Conservation (phyloP, 1,140 invertebrate species). For the Ostrea denselamellosa region DNA sequence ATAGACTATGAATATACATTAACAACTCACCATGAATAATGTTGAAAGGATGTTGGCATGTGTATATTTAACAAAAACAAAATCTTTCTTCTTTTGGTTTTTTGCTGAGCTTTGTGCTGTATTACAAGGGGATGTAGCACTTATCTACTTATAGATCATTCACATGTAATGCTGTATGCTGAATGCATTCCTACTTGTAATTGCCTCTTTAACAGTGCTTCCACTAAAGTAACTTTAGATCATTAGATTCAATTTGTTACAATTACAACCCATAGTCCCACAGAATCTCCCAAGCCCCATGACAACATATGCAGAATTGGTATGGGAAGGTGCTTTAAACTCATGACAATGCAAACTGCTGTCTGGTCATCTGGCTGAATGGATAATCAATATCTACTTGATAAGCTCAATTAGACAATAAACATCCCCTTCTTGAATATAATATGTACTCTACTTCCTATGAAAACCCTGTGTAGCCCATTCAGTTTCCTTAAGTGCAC, state of each 20-base stretch:
- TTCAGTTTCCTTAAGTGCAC: background rate
- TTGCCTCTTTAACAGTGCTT: slow-evolving; percentile 20
- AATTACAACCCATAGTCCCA: background rate
- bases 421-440: background rate
- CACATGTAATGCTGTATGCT: slow-evolving; percentile 4
- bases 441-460: background rate
- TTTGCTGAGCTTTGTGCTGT: background rate
- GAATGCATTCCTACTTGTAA: slow-evolving; percentile 10
- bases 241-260: background rate
- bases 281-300: background rate
- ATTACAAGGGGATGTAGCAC: background rate
- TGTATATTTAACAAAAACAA: background rate
- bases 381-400: background rate
- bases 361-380: background rate
- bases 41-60: background rate
- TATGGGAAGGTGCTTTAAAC: background rate
- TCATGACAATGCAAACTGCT: slow-evolving; percentile 10
- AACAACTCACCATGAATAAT: background rate
- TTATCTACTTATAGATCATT: slow-evolving; percentile 33
- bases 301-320: background rate
- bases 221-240: background rate
- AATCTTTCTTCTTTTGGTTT: background rate
- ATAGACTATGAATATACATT: slow-evolving; percentile 2
- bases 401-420: background rate
- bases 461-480: background rate